A percentile compares a stretch with the other conserved stretches of the same genome.
Evolutionary conservation across 2,888 invertebrate genomes (phyloP).

Genomic region (Drosophila rellima): DNA sequence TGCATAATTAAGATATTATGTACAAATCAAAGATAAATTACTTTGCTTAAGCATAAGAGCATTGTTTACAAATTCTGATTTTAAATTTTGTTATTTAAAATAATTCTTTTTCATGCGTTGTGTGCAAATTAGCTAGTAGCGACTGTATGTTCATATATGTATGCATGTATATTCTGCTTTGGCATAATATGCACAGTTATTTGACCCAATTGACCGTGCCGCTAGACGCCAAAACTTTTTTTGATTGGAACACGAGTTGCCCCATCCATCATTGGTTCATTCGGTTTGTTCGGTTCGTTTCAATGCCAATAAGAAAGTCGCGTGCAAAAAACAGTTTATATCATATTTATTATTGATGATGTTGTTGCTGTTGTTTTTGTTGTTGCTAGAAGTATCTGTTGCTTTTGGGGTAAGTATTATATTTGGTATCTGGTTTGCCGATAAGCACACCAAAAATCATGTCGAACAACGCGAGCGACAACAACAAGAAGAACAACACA

Average conservation of each 20-base stretch:
- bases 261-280: slow-evolving; percentile 25
- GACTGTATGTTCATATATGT: background rate
- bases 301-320: slow-evolving; percentile 76
- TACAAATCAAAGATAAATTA: background rate
- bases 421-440: slow-evolving; percentile 69
- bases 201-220: slow-evolving; percentile 50
- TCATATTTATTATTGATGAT: slow-evolving; percentile 40
- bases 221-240: slow-evolving; percentile 41
- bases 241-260: slow-evolving; percentile 51
- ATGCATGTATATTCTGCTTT: background rate
- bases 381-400: slow-evolving; percentile 42
- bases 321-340: slow-evolving; percentile 65
- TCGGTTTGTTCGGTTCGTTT: slow-evolving; percentile 33
- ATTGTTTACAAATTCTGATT: background rate
- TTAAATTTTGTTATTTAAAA: background rate
- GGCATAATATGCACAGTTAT: slow-evolving; percentile 41
- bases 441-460: slow-evolving; percentile 55
- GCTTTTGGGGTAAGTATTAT: slow-evolving; percentile 46
- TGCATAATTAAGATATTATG: no score
- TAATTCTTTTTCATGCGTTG: background rate
- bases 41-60: background rate
- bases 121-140: background rate
- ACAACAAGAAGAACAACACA: slow-evolving; percentile 42
- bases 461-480: slow-evolving; percentile 54
- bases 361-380: slow-evolving; percentile 18